A percentile compares a stretch with the other conserved stretches of the same genome.
phyloP scores from a whole-genome alignment of 2,113 vertebrate genomes.

The Corynorhinus townsendii region DNA sequence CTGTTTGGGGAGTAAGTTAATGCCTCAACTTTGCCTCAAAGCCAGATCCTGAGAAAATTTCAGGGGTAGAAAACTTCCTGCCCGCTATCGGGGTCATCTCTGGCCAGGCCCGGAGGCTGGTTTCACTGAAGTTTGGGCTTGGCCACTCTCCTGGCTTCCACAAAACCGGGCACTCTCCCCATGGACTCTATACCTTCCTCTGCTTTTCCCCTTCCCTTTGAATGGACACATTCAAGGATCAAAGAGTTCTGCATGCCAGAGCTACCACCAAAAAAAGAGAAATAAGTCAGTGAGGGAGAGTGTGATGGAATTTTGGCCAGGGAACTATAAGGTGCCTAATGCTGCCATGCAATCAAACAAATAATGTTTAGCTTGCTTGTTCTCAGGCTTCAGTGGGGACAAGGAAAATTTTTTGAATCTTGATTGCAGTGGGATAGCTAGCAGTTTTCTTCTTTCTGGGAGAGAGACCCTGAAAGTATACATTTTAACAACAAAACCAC shows the following conservation, averaged over 20 bases:
- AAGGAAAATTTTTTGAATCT: not conserved
- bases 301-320: not conserved
- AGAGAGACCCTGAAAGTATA: not conserved
- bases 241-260: not conserved
- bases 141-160: not conserved
- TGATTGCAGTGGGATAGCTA: not conserved
- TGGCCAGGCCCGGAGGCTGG: not conserved
- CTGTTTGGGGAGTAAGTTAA: slow-evolving; percentile 64
- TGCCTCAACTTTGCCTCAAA: slow-evolving; percentile 46
- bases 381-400: not conserved
- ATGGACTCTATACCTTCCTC: not conserved
- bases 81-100: slow-evolving; percentile 40
- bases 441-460: not conserved
- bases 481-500: not conserved
- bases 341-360: not conserved
- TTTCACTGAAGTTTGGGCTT: not conserved
- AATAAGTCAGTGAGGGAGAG: not conserved
- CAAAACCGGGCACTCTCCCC: not conserved
- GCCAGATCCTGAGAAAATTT: slow-evolving; percentile 49
- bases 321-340: not conserved
- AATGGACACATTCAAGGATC: not conserved
- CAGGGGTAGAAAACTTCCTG: slow-evolving; percentile 19
- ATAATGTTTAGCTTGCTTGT: not conserved
- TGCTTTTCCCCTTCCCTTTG: not conserved
- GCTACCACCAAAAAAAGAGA: not conserved